Conservation (phyloP, 2,888 invertebrate genomes). For the Ornithoptera alexandrae region DNA sequence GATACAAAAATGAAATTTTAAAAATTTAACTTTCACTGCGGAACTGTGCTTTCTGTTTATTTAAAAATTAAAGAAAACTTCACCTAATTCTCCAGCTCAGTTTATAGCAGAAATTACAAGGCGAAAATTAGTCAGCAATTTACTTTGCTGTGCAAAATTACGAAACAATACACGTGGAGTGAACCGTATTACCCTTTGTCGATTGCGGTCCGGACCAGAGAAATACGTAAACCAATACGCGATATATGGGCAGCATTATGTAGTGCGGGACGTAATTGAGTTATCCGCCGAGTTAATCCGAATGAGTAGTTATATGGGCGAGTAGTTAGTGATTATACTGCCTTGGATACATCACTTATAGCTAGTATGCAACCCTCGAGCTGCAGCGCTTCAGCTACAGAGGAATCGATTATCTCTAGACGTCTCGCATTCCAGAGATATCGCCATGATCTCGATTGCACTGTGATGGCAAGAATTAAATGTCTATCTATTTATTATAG, state of each 20-base stretch:
- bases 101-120: slow-evolving; percentile 19
- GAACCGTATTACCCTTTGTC: slow-evolving; percentile 30
- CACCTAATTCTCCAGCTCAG: slow-evolving; percentile 14
- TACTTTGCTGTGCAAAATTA: slow-evolving; percentile 26
- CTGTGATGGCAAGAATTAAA: slow-evolving; percentile 49
- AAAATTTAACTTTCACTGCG: not conserved
- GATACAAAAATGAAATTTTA: slow-evolving; percentile 4
- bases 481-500: slow-evolving; percentile 35
- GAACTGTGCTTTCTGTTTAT: slow-evolving; percentile 11
- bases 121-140: slow-evolving; percentile 24
- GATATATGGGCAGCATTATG: slow-evolving; percentile 29
- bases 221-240: slow-evolving; percentile 30
- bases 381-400: slow-evolving; percentile 49
- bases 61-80: slow-evolving; percentile 20
- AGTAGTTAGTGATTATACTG: slow-evolving; percentile 29
- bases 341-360: slow-evolving; percentile 30
- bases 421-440: slow-evolving; percentile 58
- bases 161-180: slow-evolving; percentile 31
- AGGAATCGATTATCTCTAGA: slow-evolving; percentile 61
- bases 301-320: slow-evolving; percentile 30
- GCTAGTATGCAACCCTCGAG: slow-evolving; percentile 54
- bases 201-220: slow-evolving; percentile 31
- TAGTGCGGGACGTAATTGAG: slow-evolving; percentile 31
- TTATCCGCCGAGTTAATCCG: slow-evolving; percentile 30
- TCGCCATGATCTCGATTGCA: slow-evolving; percentile 50